Percentiles rank a stretch among this genome's conserved stretches.
phyloP scores from a whole-genome alignment of 30 jellyfish, hydroid and myxozoan genomes.

The Aurelia aurita complex sp. Pacific region DNA sequence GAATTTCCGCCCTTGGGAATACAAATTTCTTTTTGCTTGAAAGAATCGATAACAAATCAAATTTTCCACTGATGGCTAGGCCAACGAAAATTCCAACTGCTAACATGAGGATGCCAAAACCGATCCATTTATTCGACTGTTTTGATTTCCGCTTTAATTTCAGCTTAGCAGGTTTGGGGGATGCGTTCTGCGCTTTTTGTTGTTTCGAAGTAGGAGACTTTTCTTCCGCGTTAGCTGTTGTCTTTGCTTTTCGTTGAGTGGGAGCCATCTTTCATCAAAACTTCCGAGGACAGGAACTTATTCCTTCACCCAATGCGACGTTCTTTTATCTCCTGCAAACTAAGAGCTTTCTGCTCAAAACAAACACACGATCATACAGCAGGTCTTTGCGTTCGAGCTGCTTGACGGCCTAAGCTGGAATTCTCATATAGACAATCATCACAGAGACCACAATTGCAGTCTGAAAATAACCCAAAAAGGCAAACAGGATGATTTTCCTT shows the following conservation, averaged over 20 bases:
- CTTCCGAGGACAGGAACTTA: not conserved
- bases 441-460: no score
- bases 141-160: constrained; percentile 12
- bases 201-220: not conserved
- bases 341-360: no score
- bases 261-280: not conserved
- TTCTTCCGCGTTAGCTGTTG: not conserved
- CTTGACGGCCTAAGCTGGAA: no score
- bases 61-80: not conserved
- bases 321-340: no score
- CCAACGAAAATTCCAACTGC: constrained; percentile 4
- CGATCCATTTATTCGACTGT: constrained; percentile 3
- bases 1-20: constrained; percentile 20
- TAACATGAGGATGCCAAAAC: not conserved
- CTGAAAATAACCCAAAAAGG: no score
- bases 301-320: not conserved
- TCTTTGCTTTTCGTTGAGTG: constrained; percentile 5
- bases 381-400: no score
- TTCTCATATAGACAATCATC: no score
- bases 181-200: not conserved
- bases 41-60: not conserved
- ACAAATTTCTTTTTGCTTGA: constrained; percentile 1
- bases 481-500: not conserved
- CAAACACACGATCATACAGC: no score
- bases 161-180: not conserved